Evolutionary conservation across 1,140 invertebrate species (phyloP), one percentile per base, ranked within the genome.

Genomic region (Drosophila burlai): DNA sequence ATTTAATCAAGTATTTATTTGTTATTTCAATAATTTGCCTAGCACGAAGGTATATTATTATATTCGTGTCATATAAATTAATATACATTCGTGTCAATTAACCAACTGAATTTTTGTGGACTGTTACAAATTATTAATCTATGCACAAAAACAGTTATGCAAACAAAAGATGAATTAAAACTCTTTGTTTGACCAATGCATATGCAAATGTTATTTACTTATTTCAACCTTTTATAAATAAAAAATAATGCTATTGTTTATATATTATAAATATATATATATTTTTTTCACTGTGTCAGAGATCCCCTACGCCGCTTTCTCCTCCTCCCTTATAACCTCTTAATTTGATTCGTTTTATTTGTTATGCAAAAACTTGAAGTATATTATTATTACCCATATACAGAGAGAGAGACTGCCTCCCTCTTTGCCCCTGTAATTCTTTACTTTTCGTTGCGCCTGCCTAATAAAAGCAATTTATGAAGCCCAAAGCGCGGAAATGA

Each of bases 391-490:
- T 68, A 45, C 65, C 59, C 59, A 62, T 78, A 78, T 68, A 67
- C 34, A 34, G 9, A 34, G 31, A n/a, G 34, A 36, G 10, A 36
- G 31, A 11, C 31, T 9, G 8, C 31, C 31, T 31, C 10, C 31
- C 11, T 49, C 38, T 65, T 67, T 13, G 24, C 43, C 24, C 36
- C 49, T 5, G 47, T 65, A 31, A 9, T 31, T 61, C 50, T 60
- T 42, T 63, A 63, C 68, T 61, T 69, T 76, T 66, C 62, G 64
- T 63, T 83, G 61, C 58, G 81, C 47, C 75, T 76, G 84, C 84
- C 76, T 87, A 87, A 90, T 87, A 90, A 87, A 87, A 90, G 85
- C 84, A 87, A 89, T 90, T 89, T 89, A 89, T 89, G 85, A 75
- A 90, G 84, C 84, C 84, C 84, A 87, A 79, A 87, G 84, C 84